These are phyloP conservation scores for Dipodomys spectabilis DNA, from an alignment of 2,113 vertebrate genomes.

Conservation along the genomic window DNA sequence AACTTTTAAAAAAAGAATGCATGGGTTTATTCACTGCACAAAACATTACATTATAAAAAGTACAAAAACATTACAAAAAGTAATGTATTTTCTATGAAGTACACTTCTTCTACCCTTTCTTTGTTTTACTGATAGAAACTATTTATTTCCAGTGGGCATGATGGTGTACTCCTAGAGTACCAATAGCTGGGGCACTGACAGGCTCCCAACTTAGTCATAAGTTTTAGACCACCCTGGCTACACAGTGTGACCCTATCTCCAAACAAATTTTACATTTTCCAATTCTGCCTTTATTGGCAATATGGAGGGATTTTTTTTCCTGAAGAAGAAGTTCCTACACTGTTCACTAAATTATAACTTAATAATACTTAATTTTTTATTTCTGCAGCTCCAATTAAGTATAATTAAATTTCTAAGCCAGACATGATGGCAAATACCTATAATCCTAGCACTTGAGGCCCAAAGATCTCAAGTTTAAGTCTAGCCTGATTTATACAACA, in stretches of 20 bases:
- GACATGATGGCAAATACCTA: background rate
- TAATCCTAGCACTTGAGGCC: background rate
- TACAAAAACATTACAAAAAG: no score
- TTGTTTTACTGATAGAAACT: constrained; percentile 22
- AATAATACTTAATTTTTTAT: constrained; percentile 23
- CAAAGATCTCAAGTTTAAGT: background rate
- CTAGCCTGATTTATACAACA: background rate
- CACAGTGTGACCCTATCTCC: background rate
- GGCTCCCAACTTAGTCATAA: no score
- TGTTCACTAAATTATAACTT: constrained; percentile 14
- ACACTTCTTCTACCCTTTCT: background rate
- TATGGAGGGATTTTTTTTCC: background rate
- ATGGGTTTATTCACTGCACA: background rate
- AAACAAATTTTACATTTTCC: background rate
- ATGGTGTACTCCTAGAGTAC: background rate
- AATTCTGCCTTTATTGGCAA: constrained; percentile 36
- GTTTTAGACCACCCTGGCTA: background rate
- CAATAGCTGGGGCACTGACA: background rate
- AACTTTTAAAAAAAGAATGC: background rate
- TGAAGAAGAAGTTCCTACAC: constrained; percentile 33
- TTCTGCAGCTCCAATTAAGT: constrained; percentile 23
- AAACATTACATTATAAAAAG: background rate
- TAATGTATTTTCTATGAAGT: background rate
- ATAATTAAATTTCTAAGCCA: background rate
- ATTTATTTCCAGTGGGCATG: background rate